Conservation (phyloP, 2,113 vertebrate species). For the Alouatta palliata region DNA sequence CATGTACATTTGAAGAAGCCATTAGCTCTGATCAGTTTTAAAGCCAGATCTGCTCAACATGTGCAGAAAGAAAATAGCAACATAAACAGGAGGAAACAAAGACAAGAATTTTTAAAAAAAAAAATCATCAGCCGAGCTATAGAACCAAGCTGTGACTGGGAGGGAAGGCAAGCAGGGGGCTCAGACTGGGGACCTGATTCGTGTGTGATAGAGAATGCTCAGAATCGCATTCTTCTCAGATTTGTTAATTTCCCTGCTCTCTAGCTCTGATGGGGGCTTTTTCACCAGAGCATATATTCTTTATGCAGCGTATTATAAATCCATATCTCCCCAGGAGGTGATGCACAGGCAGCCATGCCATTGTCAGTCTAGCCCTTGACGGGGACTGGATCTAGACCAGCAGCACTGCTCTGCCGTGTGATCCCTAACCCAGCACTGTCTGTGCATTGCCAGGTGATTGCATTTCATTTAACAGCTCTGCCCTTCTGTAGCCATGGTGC, state of each 20-base stretch:
- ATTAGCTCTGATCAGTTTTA: constrained; percentile 57
- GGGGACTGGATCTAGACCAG: neutral
- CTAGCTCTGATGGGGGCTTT: neutral
- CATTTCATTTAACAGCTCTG: neutral
- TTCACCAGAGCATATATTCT: neutral
- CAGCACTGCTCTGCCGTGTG: neutral
- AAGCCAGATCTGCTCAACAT: constrained; percentile 38
- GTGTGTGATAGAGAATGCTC: neutral
- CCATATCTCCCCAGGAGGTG: neutral
- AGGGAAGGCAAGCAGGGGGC: neutral
- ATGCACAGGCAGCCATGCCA: neutral
- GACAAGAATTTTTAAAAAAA: neutral
- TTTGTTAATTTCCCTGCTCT: neutral
- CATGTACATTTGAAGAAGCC: constrained; percentile 10
- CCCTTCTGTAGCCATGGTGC: neutral
- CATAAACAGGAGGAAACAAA: constrained; percentile 60
- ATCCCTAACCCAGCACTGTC: neutral
- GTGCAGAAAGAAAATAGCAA: constrained; percentile 57
- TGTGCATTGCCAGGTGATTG: neutral
- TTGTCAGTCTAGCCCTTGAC: neutral
- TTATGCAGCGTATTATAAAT: neutral
- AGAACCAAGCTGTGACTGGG: constrained; percentile 25
- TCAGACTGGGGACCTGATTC: neutral
- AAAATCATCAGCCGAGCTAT: constrained; percentile 8
- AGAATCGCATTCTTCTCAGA: neutral